phyloP scores from a whole-genome alignment of 2,888 invertebrate species.

The Lasioglossum villosulum region DNA sequence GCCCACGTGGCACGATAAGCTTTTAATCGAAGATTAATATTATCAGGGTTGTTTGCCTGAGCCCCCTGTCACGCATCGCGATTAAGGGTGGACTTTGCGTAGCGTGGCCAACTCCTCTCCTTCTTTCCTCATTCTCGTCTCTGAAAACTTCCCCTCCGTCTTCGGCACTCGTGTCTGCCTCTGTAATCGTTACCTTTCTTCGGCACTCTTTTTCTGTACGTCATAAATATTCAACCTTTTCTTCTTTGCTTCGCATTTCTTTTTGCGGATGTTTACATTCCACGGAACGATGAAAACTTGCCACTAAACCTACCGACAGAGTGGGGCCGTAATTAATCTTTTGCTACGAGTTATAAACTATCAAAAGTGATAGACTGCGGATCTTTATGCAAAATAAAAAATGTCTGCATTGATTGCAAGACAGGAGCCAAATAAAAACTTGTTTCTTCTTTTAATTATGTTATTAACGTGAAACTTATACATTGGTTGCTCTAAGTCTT shows the following conservation, averaged over 20 bases:
- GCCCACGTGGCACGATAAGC: constrained; percentile 73
- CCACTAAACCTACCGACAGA: no score
- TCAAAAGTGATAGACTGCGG: no score
- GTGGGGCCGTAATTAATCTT: no score
- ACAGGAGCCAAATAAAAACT: no score
- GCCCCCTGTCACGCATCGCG: constrained; percentile 73
- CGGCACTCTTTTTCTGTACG: neutral
- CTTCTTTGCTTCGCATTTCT: neutral
- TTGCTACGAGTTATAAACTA: no score
- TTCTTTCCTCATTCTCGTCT: constrained; percentile 3
- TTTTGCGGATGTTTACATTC: neutral
- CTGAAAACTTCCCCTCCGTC: neutral
- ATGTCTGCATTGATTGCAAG: no score
- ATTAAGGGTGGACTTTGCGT: constrained; percentile 74
- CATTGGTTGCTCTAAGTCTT: no score
- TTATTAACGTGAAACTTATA: no score
- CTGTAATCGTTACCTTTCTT: neutral
- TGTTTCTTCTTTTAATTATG: no score
- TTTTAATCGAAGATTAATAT: constrained; percentile 81
- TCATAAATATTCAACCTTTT: constrained; percentile 33
- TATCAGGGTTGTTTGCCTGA: constrained; percentile 69
- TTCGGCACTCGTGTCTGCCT: neutral
- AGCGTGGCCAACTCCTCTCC: constrained; percentile 52
- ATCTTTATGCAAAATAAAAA: no score
- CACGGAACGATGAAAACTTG: neutral